Evolutionary conservation across 1,140 invertebrate genomes (phyloP).

Genomic region (Nebria ingens): DNA sequence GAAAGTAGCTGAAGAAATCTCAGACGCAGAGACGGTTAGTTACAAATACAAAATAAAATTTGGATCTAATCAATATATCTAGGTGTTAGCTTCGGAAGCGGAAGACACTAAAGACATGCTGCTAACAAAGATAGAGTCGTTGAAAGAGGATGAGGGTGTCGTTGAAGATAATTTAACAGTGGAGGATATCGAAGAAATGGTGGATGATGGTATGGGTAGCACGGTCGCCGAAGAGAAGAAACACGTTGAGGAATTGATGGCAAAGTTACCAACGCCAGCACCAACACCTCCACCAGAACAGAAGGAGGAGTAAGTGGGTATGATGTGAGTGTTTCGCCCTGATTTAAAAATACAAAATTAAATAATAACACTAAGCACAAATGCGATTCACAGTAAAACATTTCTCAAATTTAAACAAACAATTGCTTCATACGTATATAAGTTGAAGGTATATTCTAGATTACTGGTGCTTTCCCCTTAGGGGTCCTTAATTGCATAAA

Average conservation of each 20-base stretch:
- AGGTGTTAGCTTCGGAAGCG: slow-evolving; percentile 24
- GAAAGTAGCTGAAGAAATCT: slow-evolving; percentile 24
- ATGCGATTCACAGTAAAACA: too few species aligned
- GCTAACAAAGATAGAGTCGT: slow-evolving; percentile 10
- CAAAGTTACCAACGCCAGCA: slow-evolving; percentile 15
- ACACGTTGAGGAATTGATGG: slow-evolving; percentile 18
- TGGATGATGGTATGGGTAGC: slow-evolving; percentile 17
- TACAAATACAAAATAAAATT: slow-evolving; percentile 1
- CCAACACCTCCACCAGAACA: slow-evolving; percentile 14
- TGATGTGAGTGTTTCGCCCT: slow-evolving; percentile 22
- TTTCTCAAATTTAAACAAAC: too few species aligned
- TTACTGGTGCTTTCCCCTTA: too few species aligned
- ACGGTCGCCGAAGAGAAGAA: slow-evolving; percentile 17
- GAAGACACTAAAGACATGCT: slow-evolving; percentile 25
- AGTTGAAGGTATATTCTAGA: too few species aligned
- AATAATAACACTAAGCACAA: too few species aligned
- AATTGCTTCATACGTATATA: too few species aligned
- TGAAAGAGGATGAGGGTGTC: background rate
- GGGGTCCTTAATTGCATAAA: too few species aligned
- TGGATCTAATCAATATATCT: background rate
- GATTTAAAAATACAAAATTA: background rate
- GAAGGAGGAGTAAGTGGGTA: slow-evolving; percentile 25
- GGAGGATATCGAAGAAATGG: slow-evolving; percentile 12
- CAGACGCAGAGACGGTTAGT: slow-evolving; percentile 29
- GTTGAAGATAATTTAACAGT: background rate